Evolutionary conservation across 2,797 vertebrate genomes (phyloP), one percentile per base, ranked within the genome.

Genomic region (Synaphobranchus kaupii): DNA sequence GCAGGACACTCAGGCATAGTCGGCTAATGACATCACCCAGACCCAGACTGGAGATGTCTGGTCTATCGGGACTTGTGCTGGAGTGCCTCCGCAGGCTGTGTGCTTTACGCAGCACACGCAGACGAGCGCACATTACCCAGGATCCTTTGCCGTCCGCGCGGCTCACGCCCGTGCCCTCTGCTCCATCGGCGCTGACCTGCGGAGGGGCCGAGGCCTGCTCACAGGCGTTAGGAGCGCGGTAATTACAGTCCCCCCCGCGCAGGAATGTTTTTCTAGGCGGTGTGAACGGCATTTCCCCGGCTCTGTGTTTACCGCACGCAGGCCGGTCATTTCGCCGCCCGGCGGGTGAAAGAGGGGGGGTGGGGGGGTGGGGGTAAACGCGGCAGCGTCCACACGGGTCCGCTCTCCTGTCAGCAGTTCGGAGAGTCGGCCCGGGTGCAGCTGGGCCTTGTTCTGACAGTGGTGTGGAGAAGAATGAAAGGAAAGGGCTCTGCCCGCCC

Each of bases 191-290:
- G 2, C 44, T 48, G 76, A 48, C 76, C 22, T n/a, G 47, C 7
- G 34, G 73, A 39, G 73, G 31, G 34, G 17, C 12, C 34, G 12
- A 1, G 39, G 44, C 76, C 17, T 47, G 44, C 22, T 48, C 44
- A 50, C 2, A 50, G 25, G 20, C 22, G 44, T 48, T 10, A 50
- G n/a, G 39, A n/a, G 76, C 17, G 90, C 91, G 91, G 90, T 95
- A 94, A 95, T 94, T 94, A 94, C 94, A 92, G 89, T 84, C 20
- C 20, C 20, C 20, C 20, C 13, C 87, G 34, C 89, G 20, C 25
- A 60, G 87, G 87, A 73, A 85, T 87, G 47, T 85, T 92, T 91
- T 94, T 94, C 91, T 91, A 88, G 89, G 86, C 89, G 89, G 34
- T 88, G 90, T 92, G 93, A 92, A 91, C 95, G 92, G 80, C 85